A percentile compares a stretch with the other conserved stretches of the same genome.
These are phyloP conservation scores for Gadopsis marmoratus DNA, from an alignment of 2,797 vertebrate genomes.

Conservation along the genomic window DNA sequence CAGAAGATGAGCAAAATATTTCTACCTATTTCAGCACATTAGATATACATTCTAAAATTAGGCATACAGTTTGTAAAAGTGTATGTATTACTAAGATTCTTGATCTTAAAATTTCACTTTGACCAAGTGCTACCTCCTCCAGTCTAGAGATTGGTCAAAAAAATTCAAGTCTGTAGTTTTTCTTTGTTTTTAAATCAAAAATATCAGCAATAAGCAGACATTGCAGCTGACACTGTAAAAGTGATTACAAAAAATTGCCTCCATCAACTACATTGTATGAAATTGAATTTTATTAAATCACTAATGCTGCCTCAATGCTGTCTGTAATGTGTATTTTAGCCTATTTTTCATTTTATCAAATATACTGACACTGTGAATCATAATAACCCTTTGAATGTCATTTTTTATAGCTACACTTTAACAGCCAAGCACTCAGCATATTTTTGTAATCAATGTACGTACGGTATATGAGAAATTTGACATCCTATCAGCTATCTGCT, in stretches of 20 bases:
- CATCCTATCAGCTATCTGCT: background rate
- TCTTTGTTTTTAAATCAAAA: background rate
- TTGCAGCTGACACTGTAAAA: slow-evolving; percentile 25
- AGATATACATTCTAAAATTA: slow-evolving; percentile 25
- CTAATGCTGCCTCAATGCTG: background rate
- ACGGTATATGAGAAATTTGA: background rate
- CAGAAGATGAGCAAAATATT: slow-evolving; percentile 28
- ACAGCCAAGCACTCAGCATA: background rate
- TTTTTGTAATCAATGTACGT: background rate
- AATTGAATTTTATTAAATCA: slow-evolving; percentile 1
- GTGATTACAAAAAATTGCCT: slow-evolving; percentile 11
- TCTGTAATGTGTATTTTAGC: slow-evolving; percentile 2
- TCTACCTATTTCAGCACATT: slow-evolving; percentile 12
- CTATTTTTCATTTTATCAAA: background rate
- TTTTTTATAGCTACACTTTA: background rate
- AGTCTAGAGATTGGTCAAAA: slow-evolving; percentile 30
- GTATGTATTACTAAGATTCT: slow-evolving; percentile 31
- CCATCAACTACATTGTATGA: slow-evolving; percentile 15
- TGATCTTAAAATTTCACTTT: slow-evolving; percentile 36
- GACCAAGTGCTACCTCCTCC: slow-evolving; percentile 17
- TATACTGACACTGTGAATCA: background rate
- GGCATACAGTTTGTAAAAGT: background rate
- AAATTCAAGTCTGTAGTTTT: slow-evolving; percentile 38
- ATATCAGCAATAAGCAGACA: slow-evolving; percentile 23
- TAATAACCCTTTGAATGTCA: background rate